These are phyloP conservation scores for Hyles lineata DNA, from an alignment of 2,888 invertebrate species.

Conservation along the genomic window DNA sequence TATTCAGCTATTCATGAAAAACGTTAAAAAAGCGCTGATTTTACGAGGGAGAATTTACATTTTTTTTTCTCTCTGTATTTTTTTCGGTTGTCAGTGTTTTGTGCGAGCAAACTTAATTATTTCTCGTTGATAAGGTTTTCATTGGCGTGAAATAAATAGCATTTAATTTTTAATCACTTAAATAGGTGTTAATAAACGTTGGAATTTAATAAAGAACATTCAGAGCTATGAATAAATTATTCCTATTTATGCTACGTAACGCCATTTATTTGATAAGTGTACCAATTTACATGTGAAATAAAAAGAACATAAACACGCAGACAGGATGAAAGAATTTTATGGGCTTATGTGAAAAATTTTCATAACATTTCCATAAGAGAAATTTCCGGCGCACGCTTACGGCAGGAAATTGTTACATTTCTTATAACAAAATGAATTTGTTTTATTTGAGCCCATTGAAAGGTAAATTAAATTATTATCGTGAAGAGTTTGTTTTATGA, in stretches of 20 bases:
- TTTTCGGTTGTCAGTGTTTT: slow-evolving; percentile 22
- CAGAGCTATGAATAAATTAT: neutral
- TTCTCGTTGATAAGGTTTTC: neutral
- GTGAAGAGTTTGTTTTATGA: neutral
- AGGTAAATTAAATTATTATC: neutral
- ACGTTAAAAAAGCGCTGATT: slow-evolving; percentile 41
- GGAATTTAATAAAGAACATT: neutral
- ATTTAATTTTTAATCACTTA: neutral
- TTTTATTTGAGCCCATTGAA: neutral
- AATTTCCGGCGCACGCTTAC: slow-evolving; percentile 8
- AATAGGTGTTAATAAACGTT: neutral
- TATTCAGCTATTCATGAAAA: slow-evolving; percentile 49
- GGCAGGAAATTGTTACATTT: slow-evolving; percentile 22
- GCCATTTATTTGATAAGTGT: neutral
- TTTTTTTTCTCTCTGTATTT: slow-evolving; percentile 28
- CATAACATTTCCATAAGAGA: slow-evolving; percentile 15
- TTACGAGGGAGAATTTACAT: slow-evolving; percentile 45
- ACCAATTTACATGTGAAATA: slow-evolving; percentile 13
- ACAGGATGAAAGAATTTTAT: slow-evolving; percentile 14
- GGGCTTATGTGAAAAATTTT: slow-evolving; percentile 15
- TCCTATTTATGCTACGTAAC: neutral
- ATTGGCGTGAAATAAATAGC: slow-evolving; percentile 11
- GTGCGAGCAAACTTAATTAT: slow-evolving; percentile 22
- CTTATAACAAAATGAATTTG: slow-evolving; percentile 6
- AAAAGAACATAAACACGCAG: slow-evolving; percentile 15